Evolutionary conservation across 2,797 vertebrate genomes (phyloP).

Genomic region (Ctenochaetus hawaiiensis): DNA sequence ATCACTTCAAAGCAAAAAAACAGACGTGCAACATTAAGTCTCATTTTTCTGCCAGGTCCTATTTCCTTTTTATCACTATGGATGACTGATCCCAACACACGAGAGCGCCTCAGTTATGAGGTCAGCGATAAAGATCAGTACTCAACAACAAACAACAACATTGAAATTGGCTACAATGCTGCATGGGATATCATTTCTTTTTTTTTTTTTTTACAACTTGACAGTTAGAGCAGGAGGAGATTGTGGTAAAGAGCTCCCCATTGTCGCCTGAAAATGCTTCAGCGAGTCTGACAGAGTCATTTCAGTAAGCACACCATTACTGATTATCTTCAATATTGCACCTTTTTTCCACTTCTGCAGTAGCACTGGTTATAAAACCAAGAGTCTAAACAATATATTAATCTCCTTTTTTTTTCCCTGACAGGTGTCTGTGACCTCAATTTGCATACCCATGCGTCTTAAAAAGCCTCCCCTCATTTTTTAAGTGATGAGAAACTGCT

Average conservation of each 20-base stretch:
- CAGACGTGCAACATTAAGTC: conserved; percentile 78
- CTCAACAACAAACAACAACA: conserved; percentile 80
- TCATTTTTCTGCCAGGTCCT: conserved; percentile 75
- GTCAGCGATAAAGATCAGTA: conserved; percentile 79
- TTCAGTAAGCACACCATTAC: conserved; percentile 58
- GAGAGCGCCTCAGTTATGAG: conserved; percentile 84
- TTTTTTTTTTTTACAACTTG: conserved; percentile 52
- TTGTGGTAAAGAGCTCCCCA: conserved; percentile 53
- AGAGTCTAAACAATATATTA: conserved; percentile 70
- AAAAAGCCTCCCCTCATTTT: conserved; percentile 41
- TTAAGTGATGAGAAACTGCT: conserved; percentile 54
- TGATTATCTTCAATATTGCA: conserved; percentile 88
- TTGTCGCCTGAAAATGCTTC: conserved; percentile 62
- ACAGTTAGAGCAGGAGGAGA: conserved; percentile 66
- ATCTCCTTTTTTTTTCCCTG: conserved; percentile 70
- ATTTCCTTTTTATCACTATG: conserved; percentile 60
- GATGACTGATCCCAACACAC: conserved; percentile 69
- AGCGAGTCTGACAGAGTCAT: conserved; percentile 48
- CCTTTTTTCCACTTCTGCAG: conserved; percentile 76
- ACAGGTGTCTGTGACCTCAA: conserved; percentile 69
- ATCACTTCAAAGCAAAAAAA: conserved; percentile 38
- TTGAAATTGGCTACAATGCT: conserved; percentile 86
- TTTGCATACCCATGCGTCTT: conserved; percentile 72
- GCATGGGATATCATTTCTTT: conserved; percentile 76
- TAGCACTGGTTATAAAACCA: conserved; percentile 59